Percentiles rank a stretch among this genome's conserved stretches.
Evolutionary conservation across 2,113 vertebrate species (phyloP).

Genomic region (Cebidichthys violaceus): DNA sequence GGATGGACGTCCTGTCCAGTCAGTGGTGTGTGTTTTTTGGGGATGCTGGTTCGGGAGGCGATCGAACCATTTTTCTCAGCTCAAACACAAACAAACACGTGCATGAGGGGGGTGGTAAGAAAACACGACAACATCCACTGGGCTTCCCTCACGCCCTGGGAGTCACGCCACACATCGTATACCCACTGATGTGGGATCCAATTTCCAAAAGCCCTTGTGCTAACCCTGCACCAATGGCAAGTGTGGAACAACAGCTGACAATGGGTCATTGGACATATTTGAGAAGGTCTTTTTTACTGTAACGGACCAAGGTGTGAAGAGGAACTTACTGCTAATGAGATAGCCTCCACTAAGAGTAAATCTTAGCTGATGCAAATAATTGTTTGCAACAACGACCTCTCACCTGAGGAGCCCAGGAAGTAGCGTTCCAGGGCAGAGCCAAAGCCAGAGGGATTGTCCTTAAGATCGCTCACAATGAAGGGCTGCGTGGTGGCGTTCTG

Average conservation of each 20-base stretch:
- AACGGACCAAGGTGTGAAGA: neutral
- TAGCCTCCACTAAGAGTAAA: neutral
- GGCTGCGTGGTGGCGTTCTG: conserved; percentile 84
- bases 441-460: conserved; percentile 81
- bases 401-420: conserved; percentile 92
- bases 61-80: conserved; percentile 19
- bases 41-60: conserved; percentile 15
- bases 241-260: conserved; percentile 46
- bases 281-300: neutral
- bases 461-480: conserved; percentile 84
- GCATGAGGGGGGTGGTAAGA: conserved; percentile 29
- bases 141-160: conserved; percentile 63
- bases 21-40: conserved; percentile 24
- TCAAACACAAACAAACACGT: conserved; percentile 59
- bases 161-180: conserved; percentile 49
- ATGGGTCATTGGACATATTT: conserved; percentile 23
- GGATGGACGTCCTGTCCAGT: conserved; percentile 16
- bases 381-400: conserved; percentile 22
- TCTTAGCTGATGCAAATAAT: neutral
- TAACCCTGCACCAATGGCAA: conserved; percentile 28
- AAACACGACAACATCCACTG: conserved; percentile 55
- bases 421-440: conserved; percentile 90
- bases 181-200: conserved; percentile 41
- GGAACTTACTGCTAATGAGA: neutral
- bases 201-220: conserved; percentile 56